Base-by-base conservation (phyloP, 2,797 vertebrate genomes). In the Scleropages formosus region DNA sequence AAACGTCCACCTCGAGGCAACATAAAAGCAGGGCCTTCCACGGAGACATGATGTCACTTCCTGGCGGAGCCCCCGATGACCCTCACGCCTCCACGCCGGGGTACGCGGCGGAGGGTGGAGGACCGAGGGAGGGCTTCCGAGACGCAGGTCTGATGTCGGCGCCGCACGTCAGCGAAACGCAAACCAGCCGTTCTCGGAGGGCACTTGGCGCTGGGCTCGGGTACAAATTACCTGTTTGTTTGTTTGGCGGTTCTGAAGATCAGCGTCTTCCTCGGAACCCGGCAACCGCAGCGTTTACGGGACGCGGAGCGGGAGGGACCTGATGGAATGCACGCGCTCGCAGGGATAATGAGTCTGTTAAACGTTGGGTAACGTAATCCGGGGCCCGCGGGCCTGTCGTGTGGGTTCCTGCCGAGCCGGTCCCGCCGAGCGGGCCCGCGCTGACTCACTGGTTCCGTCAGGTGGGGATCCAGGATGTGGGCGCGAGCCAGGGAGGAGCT, bases 401-500 rank as follows among this genome's bases (percentile, higher is more conserved):
- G 77, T 51, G 75, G 77, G 75, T 80, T 75, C 26, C 46, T 69
- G 64, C 80, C 18, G 77, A 72, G 75, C 44, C 47, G 61, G 60
- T 49, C 46, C 73, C 46, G 61, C 13, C 8, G n/a, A 13, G 13
- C 22, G 24, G 49, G 68, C 22, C 16, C 11, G 69, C 16, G 12
- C 68, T 82, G 82, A 82, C 63, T 83, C 82, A 83, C 73, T 62
- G 15, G 44, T 80, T 81, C 78, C 67, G 72, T 76, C 80, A 82
- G 77, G 80, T 79, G 72, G 75, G 64, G 26, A 59, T 24, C 53
- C 46, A 26, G 39, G 66, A 56, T 56, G 27, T 39, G 0, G 13
- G 49, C 20, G 44, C 24, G 20, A 70, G 51, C 31, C 46, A 53
- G 22, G n/a, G 39, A 20, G 15, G 62, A 15, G n/a, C 26, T 15